phyloP scores from a whole-genome alignment of 2,888 invertebrate genomes.

The Chrysolina americana region DNA sequence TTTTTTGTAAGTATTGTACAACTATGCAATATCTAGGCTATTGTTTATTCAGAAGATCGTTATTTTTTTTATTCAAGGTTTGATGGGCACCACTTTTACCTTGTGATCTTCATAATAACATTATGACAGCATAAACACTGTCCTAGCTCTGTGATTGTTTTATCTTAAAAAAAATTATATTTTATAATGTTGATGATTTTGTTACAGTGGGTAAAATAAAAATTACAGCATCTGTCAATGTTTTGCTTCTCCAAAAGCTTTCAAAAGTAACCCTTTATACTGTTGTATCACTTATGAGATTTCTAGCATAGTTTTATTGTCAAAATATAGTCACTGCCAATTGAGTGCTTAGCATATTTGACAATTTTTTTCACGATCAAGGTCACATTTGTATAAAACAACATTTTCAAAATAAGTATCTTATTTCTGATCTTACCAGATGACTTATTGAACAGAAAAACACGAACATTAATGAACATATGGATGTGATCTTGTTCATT shows the following conservation, averaged over 20 bases:
- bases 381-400: conserved; percentile 23
- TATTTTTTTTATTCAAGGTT: conserved; percentile 51
- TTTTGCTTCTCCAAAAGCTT: conserved; percentile 37
- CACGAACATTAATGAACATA: not conserved
- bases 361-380: conserved; percentile 42
- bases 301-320: conserved; percentile 31
- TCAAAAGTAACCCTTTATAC: conserved; percentile 33
- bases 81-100: conserved; percentile 59
- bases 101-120: conserved; percentile 56
- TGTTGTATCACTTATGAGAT: conserved; percentile 23
- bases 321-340: conserved; percentile 51
- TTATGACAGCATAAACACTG: conserved; percentile 48
- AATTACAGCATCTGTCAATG: conserved; percentile 34
- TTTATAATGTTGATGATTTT: conserved; percentile 53
- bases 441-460: too few species aligned
- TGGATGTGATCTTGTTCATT: conserved; percentile 16
- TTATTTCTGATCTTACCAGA: too few species aligned
- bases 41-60: conserved; percentile 51
- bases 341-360: conserved; percentile 49
- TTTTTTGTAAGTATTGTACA: conserved; percentile 33
- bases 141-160: conserved; percentile 59
- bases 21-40: conserved; percentile 45
- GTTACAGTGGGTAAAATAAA: conserved; percentile 46
- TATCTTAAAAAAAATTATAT: conserved; percentile 56
- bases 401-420: not conserved